A percentile compares a stretch with the other conserved stretches of the same genome.
phyloP scores from a whole-genome alignment of 2,888 invertebrate genomes.

The Tenthredo mesomela region DNA sequence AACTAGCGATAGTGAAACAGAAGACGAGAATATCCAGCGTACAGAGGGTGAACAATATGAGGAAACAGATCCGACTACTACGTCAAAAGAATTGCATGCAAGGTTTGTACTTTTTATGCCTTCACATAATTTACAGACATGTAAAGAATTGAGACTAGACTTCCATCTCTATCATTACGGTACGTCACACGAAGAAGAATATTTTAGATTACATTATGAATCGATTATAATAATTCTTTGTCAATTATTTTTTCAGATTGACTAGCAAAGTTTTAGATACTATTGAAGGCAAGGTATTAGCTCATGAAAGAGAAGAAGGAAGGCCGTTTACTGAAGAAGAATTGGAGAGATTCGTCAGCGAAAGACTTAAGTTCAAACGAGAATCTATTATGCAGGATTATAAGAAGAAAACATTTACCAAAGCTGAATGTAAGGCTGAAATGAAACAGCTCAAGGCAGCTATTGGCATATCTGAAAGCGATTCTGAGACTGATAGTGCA shows the following conservation, averaged over 20 bases:
- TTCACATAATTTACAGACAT: background rate
- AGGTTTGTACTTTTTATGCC: slow-evolving; percentile 64
- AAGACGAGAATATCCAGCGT: slow-evolving; percentile 47
- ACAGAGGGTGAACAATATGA: slow-evolving; percentile 53
- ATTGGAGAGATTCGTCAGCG: slow-evolving; percentile 33
- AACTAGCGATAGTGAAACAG: slow-evolving; percentile 62
- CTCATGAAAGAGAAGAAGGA: slow-evolving; percentile 51
- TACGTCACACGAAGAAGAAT: background rate
- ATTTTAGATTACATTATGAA: background rate
- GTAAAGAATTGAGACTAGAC: background rate
- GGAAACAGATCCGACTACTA: slow-evolving; percentile 56
- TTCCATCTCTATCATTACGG: background rate
- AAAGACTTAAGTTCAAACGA: slow-evolving; percentile 47
- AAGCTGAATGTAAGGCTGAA: slow-evolving; percentile 43
- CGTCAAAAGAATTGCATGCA: slow-evolving; percentile 68
- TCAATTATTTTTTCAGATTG: slow-evolving; percentile 60
- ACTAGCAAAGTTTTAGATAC: slow-evolving; percentile 54
- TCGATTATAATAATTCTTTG: background rate
- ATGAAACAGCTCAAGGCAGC: slow-evolving; percentile 30
- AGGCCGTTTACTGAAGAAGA: slow-evolving; percentile 38
- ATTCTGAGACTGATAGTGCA: slow-evolving; percentile 46
- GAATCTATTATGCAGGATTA: slow-evolving; percentile 39
- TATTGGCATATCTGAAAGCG: slow-evolving; percentile 47
- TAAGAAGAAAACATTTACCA: slow-evolving; percentile 10
- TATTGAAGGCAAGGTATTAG: slow-evolving; percentile 53